Evolutionary conservation across 2,797 vertebrate genomes (phyloP), one percentile per base, ranked within the genome.

Genomic region (Benthosema pterotum): DNA sequence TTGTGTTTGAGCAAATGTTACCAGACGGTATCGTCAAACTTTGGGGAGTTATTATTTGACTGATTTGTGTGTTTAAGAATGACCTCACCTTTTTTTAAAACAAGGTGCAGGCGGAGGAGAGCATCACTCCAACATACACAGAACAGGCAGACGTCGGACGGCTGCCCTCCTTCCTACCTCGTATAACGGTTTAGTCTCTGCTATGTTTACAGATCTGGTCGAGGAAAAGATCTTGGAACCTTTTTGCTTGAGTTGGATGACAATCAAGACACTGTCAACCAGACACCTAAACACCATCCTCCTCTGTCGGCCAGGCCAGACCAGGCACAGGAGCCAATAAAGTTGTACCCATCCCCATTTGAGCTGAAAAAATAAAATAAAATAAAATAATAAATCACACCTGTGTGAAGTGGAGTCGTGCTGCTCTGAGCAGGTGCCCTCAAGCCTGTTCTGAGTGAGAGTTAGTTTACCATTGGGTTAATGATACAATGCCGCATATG

Each of bases 121-220:
- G 32, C 28, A 38, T 16, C 18, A 12, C 8, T 53, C 32, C 32
- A 28, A 53, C 25, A 15, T 42, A 5, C 52, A 54, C 14, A 42
- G 7, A 11, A 45, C 4, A 60, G 13, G 17, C 46, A 51, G 25
- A 50, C 13, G 2, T 22, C 14, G 16, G 22, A 17, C 19, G 3
- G 25, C 46, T 15, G 14, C 3, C 45, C 11, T 6, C 3, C 42
- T 57, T 57, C 45, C 45, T 28, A 9, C 48, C 12, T 11, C 28
- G 12, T 22, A n/a, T n/a, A 49, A 43, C 15, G 22, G 22, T 52
- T 14, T 43, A 19, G 49, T 38, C 32, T 18, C 32, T 8, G 57
- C 57, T 52, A 28, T 69, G 12, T 16, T 74, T 47, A n/a, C n/a
- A 56, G 28, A 43, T 13, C 1, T 11, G 52, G 25, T 43, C 28